Evolutionary conservation across 2,888 invertebrate genomes (phyloP).

Genomic region (Cloeon dipterum): DNA sequence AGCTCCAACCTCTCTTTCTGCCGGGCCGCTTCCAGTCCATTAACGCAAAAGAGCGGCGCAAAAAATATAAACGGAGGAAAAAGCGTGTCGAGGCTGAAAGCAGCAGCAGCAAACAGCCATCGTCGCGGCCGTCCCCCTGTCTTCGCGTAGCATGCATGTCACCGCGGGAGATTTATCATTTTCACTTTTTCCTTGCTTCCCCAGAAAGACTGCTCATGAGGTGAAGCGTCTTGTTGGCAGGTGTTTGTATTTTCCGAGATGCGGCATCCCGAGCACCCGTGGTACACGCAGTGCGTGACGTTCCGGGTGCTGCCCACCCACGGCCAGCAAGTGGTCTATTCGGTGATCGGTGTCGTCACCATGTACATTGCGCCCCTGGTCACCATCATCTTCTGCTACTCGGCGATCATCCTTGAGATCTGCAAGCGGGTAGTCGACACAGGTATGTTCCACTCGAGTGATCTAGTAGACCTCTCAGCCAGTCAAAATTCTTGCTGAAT

Average conservation of each 20-base stretch:
- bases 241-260: slow-evolving; percentile 20
- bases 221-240: slow-evolving; percentile 11
- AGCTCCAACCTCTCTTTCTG: too few relatives aligned
- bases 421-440: slow-evolving; percentile 8
- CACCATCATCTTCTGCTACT: slow-evolving; percentile 21
- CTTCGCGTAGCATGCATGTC: not conserved
- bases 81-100: not conserved
- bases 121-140: not conserved
- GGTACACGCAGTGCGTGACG: slow-evolving; percentile 26
- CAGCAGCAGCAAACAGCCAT: not conserved
- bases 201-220: not conserved
- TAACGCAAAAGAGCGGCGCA: too few relatives aligned
- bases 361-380: slow-evolving; percentile 21
- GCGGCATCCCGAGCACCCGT: slow-evolving; percentile 19
- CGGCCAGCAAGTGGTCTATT: slow-evolving; percentile 18
- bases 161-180: not conserved
- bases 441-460: not conserved
- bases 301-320: slow-evolving; percentile 18
- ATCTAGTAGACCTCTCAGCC: too few relatives aligned
- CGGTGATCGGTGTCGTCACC: slow-evolving; percentile 18
- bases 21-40: too few relatives aligned
- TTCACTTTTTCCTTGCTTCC: too few relatives aligned
- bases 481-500: too few relatives aligned
- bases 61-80: too few relatives aligned
- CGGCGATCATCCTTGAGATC: slow-evolving; percentile 20